Conservation (phyloP, 2,797 vertebrate species). For the Syndactyla subalaris region DNA sequence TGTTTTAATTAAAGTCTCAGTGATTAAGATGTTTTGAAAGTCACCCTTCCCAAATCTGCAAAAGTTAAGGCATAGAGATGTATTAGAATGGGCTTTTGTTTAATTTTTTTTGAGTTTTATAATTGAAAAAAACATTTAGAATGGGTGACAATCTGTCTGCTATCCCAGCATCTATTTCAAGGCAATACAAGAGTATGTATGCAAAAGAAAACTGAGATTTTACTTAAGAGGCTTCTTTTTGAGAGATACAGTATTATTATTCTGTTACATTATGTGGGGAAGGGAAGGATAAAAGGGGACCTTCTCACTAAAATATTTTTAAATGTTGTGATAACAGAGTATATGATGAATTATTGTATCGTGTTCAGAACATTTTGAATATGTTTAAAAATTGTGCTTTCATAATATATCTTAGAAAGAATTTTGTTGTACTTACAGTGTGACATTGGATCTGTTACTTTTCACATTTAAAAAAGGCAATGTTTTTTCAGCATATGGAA, state of each 20-base stretch:
- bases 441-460: constrained; percentile 61
- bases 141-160: not conserved
- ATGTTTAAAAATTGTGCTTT: constrained; percentile 14
- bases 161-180: not conserved
- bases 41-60: not conserved
- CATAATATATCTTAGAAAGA: constrained; percentile 19
- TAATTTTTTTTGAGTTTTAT: not conserved
- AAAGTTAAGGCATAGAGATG: not conserved
- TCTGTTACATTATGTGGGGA: constrained; percentile 2
- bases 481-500: constrained; percentile 90
- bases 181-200: not conserved
- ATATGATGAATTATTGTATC: not conserved
- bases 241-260: not conserved
- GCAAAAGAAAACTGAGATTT: not conserved
- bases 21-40: not conserved
- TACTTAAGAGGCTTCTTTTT: not conserved
- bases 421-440: constrained; percentile 61
- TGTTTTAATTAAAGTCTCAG: not conserved
- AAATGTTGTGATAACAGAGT: constrained; percentile 9
- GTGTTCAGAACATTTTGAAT: not conserved
- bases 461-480: constrained; percentile 75
- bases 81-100: not conserved
- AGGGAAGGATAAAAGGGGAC: not conserved
- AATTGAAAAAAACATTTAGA: not conserved
- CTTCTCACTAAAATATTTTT: not conserved